Conservation (phyloP, 2,888 invertebrate species). For the Apoda limacodes region DNA sequence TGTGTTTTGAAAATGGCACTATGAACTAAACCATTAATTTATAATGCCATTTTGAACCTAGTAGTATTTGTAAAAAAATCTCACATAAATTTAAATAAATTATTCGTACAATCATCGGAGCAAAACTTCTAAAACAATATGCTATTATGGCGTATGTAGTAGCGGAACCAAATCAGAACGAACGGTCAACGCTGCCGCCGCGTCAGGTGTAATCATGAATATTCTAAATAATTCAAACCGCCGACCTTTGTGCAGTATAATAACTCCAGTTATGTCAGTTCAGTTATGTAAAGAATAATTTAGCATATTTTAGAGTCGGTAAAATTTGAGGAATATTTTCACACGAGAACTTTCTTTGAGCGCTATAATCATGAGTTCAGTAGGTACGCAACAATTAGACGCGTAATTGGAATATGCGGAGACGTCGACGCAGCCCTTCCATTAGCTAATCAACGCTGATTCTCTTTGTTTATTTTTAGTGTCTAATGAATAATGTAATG, state of each 20-base stretch:
- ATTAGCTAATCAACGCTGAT: slow-evolving; percentile 33
- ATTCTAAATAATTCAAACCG: slow-evolving; percentile 24
- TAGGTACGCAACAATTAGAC: slow-evolving; percentile 40
- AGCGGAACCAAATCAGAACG: slow-evolving; percentile 31
- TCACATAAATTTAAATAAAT: slow-evolving; percentile 42
- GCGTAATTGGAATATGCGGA: slow-evolving; percentile 50
- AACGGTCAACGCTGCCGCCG: slow-evolving; percentile 16
- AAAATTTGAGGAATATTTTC: slow-evolving; percentile 23
- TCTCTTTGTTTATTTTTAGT: slow-evolving; percentile 27
- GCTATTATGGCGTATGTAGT: too few species aligned
- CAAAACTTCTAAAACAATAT: slow-evolving; percentile 47
- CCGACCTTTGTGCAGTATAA: background rate
- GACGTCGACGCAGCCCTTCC: slow-evolving; percentile 31
- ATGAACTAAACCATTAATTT: too few species aligned
- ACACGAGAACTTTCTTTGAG: slow-evolving; percentile 46
- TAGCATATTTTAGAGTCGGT: too few species aligned
- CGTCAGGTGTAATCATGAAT: slow-evolving; percentile 51
- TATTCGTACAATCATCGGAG: slow-evolving; percentile 46
- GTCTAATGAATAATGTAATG: too few species aligned
- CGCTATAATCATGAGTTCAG: slow-evolving; percentile 23
- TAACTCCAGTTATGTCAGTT: slow-evolving; percentile 4
- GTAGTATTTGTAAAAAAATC: too few species aligned
- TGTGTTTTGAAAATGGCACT: too few species aligned
- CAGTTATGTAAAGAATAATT: too few species aligned
- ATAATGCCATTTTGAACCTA: too few species aligned